These are phyloP conservation scores for Ailuropoda melanoleuca DNA, from an alignment of 2,113 vertebrate species.

Conservation along the genomic window DNA sequence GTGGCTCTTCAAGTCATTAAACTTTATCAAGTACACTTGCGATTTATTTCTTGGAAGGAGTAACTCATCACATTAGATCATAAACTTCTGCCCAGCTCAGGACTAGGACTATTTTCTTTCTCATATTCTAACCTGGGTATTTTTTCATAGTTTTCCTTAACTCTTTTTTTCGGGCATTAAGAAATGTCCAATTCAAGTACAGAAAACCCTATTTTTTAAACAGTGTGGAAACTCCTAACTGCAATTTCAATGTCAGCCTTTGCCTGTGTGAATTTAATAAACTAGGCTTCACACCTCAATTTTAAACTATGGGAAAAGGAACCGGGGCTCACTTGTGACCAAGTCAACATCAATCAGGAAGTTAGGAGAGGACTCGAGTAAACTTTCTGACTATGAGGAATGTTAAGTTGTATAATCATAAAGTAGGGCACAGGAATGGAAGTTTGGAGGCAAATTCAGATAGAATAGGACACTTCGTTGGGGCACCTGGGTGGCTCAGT, in stretches of 20 bases:
- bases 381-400: not conserved
- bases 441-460: not conserved
- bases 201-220: not conserved
- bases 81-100: not conserved
- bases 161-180: not conserved
- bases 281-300: not conserved
- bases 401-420: not conserved
- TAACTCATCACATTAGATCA: not conserved
- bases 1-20: not conserved
- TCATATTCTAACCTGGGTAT: not conserved
- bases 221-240: not conserved
- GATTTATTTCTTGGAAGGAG: not conserved
- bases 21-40: not conserved
- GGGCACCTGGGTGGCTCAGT: too few relatives aligned
- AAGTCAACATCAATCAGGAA: not conserved
- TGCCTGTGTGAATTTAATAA: not conserved
- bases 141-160: not conserved
- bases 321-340: not conserved
- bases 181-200: not conserved
- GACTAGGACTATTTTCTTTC: not conserved
- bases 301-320: not conserved
- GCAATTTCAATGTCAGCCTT: not conserved
- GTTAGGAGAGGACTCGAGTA: not conserved
- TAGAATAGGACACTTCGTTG: not conserved
- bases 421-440: not conserved